Evolutionary conservation across 2,888 invertebrate species (phyloP), one percentile per base, ranked within the genome.

Genomic region (Phengaris arion): DNA sequence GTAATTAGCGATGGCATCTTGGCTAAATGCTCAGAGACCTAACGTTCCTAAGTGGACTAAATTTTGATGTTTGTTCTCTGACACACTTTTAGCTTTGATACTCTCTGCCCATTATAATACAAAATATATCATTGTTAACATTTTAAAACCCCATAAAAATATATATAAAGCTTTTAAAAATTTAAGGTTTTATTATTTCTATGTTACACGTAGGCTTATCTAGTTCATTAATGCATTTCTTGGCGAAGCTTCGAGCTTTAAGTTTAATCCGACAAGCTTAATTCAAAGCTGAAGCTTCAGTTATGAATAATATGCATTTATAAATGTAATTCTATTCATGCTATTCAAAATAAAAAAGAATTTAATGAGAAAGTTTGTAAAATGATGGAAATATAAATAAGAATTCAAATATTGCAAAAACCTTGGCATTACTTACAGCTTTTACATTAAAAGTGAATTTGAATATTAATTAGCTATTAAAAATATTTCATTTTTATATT

Each of bases 381-480:
- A 69, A 69, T 48, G 12, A 51, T 69, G 51, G 10, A 2, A 15
- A 22, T 64, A 51, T 64, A 74, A 70, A 75, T 55, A 74, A 55
- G 48, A 46, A 9, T 22, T n/a, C 15, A 12, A 64, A 57, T 73
- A 35, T 35, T 35, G 46, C 57, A 76, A 70, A 51, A 51, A 51
- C n/a, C n/a, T 15, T 12, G 10, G 9, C 10, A 13, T 59, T n/a
- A n/a, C n/a, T 74, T 48, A 48, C 55, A 57, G 54, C 35, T 73
- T 75, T 74, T 74, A 76, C 77, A 68, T 77, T 77, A 75, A 76
- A 77, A 77, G 79, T 79, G 79, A 76, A 79, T 77, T 76, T 76
- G 78, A 79, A 80, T 80, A 80, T 78, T n/a, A n/a, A n/a, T 78
- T 79, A 78, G 79, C 77, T 74, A 72, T 78, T 78, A 77, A 80